A percentile compares a stretch with the other conserved stretches of the same genome.
Conservation (phyloP, 2,113 vertebrate species). For the Synchiropus splendidus region DNA sequence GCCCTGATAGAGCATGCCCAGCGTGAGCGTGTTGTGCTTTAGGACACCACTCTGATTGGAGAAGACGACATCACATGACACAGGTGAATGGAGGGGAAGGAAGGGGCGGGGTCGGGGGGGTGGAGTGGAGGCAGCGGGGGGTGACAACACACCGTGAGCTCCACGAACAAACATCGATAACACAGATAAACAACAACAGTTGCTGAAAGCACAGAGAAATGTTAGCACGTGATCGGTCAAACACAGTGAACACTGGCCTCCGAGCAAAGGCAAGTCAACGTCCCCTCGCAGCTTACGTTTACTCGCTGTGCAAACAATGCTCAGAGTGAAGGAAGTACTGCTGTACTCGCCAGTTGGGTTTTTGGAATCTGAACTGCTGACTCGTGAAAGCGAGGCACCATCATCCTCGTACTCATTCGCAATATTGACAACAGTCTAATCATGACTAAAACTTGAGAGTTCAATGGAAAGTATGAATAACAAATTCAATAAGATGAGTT, state of each 20-base stretch:
- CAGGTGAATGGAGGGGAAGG: conserved; percentile 70
- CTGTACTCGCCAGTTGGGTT: too few relatives aligned
- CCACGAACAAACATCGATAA: conserved; percentile 57
- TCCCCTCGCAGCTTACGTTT: too few relatives aligned
- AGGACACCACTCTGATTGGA: conserved; percentile 99
- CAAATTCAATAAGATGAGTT: too few relatives aligned
- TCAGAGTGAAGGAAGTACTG: too few relatives aligned
- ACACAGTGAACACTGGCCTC: conserved; percentile 49
- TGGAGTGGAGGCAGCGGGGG: conserved; percentile 38
- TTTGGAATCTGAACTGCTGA: too few relatives aligned
- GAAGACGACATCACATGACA: conserved; percentile 95
- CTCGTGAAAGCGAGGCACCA: too few relatives aligned
- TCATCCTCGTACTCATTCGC: too few relatives aligned
- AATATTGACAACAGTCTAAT: too few relatives aligned
- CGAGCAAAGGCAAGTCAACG: conserved; percentile 29
- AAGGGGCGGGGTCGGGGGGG: conserved; percentile 18
- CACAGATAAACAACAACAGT: conserved; percentile 47
- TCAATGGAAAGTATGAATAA: too few relatives aligned
- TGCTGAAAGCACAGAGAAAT: conserved; percentile 75
- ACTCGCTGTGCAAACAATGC: too few relatives aligned
- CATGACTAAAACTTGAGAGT: too few relatives aligned
- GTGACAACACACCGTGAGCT: conserved; percentile 73
- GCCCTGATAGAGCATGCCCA: conserved; percentile 96
- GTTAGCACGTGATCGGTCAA: conserved; percentile 50
- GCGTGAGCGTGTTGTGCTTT: conserved; percentile 99